Conservation (phyloP, 1,140 invertebrate genomes). For the Drosophila cardini region DNA sequence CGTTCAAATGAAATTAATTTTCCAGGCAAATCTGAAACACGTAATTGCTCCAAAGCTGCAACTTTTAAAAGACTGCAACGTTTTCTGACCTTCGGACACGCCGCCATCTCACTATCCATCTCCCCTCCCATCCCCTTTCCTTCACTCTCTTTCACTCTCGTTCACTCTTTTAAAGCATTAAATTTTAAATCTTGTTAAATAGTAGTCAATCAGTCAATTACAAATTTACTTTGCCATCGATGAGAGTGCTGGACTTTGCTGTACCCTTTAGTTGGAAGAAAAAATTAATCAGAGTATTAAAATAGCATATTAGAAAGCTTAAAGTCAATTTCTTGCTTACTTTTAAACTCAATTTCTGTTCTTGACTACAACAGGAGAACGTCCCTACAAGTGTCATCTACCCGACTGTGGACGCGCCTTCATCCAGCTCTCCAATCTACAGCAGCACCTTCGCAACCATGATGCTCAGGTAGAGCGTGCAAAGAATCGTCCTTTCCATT, state of each 20-base stretch:
- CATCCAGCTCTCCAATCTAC: slow-evolving; percentile 98
- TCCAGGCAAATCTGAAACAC: slow-evolving; percentile 49
- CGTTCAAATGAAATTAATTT: slow-evolving; percentile 80
- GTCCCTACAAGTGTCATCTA: slow-evolving; percentile 98
- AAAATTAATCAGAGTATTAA: too few species aligned
- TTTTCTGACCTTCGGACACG: background rate
- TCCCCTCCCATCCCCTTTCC: background rate
- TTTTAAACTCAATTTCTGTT: background rate
- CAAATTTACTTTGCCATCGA: background rate
- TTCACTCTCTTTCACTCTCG: background rate
- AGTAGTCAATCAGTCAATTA: slow-evolving; percentile 69
- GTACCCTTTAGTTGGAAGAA: too few species aligned
- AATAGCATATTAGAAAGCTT: too few species aligned
- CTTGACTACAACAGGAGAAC: slow-evolving; percentile 91
- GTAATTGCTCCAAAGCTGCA: slow-evolving; percentile 41
- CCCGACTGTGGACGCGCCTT: slow-evolving; percentile 98
- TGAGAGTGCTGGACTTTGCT: background rate
- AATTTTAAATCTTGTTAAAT: slow-evolving; percentile 63
- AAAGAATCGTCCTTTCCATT: slow-evolving; percentile 97
- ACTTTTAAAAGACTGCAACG: slow-evolving; percentile 18
- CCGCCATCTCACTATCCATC: too few species aligned
- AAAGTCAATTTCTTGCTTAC: background rate
- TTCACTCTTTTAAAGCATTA: slow-evolving; percentile 32
- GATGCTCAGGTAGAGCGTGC: slow-evolving; percentile 97
- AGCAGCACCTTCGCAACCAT: slow-evolving; percentile 98